Base-by-base conservation (phyloP, 2,797 vertebrate genomes). In the Carcharodon carcharias region DNA sequence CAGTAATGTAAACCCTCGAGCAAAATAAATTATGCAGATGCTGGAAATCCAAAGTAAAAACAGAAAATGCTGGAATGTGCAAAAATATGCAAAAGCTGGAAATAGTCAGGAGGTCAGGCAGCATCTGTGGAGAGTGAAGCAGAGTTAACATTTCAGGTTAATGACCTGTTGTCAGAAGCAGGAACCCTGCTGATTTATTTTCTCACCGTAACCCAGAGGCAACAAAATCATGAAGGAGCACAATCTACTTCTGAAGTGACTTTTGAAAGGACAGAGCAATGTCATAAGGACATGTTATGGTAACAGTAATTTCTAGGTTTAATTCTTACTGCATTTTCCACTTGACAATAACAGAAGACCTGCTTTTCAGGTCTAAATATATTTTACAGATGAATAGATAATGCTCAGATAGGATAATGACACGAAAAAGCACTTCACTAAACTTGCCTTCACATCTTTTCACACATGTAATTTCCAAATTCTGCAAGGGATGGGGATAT, bases 331-430 rank as follows among this genome's bases (percentile, higher is more conserved):
- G 91, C 16, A 26, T 0, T 45, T 40, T 67, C 18, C 21, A 93
- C n/a, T 93, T 67, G 63, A 67, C 35, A 65, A 26, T 23, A 61
- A 92, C 18, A 65, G 61, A 35, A 65, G 61, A 65, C n/a, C 45
- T 23, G 35, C 14, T 8, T 93, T 65, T 93, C 61, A 21, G 61
- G 65, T 93, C 61, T 65, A 40, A 93, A 65, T 93, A 63, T 93
- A 65, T 93, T 93, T 93, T 61, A 65, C 31, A 40, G 91, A 18
- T 40, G 89, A 92, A 92, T 65, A 65, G n/a, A 40, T 93, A 93
- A 26, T 65, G 63, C 18, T 93, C 16, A 93, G 61, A 35, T 93
- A n/a, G 31, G 58, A 40, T 40, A 65, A 40, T 93, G 61, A 8
- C 61, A 65, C 35, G 28, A 16, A 8, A 92, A 63, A 21, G 4